Evolutionary conservation across 2,113 vertebrate species (phyloP).

Genomic region (Pelecanoides urinatrix): DNA sequence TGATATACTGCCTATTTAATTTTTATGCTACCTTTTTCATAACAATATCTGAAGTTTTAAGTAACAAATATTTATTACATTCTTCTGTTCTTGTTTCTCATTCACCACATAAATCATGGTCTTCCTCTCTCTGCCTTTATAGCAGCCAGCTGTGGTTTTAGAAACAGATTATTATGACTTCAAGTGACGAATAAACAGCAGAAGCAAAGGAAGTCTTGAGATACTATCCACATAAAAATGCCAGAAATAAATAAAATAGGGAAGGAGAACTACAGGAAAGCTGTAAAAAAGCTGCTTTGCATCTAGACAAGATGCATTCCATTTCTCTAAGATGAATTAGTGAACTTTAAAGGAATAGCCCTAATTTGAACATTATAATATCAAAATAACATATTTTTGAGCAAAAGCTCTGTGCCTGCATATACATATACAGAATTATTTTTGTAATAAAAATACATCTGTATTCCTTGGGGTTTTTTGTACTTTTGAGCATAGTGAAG

Average conservation of each 20-base stretch:
- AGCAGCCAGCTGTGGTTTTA: constrained; percentile 45
- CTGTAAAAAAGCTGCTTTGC: neutral
- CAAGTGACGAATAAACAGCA: constrained; percentile 32
- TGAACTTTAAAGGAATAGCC: neutral
- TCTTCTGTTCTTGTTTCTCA: constrained; percentile 16
- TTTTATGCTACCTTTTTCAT: constrained; percentile 40
- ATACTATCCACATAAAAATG: constrained; percentile 8
- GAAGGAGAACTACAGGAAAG: neutral
- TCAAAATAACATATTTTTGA: neutral
- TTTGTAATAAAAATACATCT: neutral
- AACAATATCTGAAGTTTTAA: constrained; percentile 18
- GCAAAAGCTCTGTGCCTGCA: neutral
- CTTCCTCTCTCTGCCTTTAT: constrained; percentile 27
- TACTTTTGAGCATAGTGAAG: neutral
- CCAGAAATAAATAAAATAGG: neutral
- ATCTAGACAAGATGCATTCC: neutral
- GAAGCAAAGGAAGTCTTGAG: constrained; percentile 30
- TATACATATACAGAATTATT: neutral
- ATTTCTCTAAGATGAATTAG: neutral
- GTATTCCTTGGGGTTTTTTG: neutral
- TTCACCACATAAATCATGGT: constrained; percentile 31
- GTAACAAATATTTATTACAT: constrained; percentile 16
- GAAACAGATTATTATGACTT: constrained; percentile 44
- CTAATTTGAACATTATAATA: neutral
- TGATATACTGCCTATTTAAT: constrained; percentile 38